Evolutionary conservation across 1,140 invertebrate genomes (phyloP).

Genomic region (Tetraneura akinire): DNA sequence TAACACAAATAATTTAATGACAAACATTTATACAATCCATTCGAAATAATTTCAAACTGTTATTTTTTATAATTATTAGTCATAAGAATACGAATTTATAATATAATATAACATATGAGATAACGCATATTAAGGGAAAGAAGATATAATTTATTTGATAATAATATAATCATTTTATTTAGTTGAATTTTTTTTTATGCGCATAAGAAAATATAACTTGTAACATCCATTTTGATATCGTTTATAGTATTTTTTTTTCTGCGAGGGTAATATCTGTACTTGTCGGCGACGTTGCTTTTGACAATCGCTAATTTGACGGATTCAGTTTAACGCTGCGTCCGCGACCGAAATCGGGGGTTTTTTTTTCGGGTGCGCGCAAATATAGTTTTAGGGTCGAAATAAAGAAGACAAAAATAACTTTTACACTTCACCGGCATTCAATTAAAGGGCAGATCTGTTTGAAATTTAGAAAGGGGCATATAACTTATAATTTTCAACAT

Average conservation of each 20-base stretch:
- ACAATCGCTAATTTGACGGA: constrained; percentile 46
- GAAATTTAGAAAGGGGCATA: constrained; percentile 29
- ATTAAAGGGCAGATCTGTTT: constrained; percentile 48
- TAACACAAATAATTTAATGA: no score
- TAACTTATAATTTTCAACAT: constrained; percentile 30
- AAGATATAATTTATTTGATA: no score
- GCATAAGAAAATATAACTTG: no score
- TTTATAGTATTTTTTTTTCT: neutral
- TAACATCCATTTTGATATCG: neutral
- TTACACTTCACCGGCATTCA: constrained; percentile 49
- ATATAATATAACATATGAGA: no score
- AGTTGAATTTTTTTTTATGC: no score
- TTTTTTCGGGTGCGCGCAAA: constrained; percentile 34
- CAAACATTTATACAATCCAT: no score
- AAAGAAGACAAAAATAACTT: constrained; percentile 41
- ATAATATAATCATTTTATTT: no score
- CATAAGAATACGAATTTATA: no score
- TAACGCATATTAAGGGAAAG: no score
- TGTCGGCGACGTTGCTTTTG: constrained; percentile 42
- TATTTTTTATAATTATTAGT: no score
- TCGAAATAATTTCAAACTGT: no score
- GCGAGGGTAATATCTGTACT: neutral
- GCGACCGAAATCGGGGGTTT: neutral
- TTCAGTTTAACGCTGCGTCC: constrained; percentile 10
- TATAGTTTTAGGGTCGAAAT: constrained; percentile 27